Base-by-base conservation (phyloP, 2,888 invertebrate species). In the Meteorus colon region DNA sequence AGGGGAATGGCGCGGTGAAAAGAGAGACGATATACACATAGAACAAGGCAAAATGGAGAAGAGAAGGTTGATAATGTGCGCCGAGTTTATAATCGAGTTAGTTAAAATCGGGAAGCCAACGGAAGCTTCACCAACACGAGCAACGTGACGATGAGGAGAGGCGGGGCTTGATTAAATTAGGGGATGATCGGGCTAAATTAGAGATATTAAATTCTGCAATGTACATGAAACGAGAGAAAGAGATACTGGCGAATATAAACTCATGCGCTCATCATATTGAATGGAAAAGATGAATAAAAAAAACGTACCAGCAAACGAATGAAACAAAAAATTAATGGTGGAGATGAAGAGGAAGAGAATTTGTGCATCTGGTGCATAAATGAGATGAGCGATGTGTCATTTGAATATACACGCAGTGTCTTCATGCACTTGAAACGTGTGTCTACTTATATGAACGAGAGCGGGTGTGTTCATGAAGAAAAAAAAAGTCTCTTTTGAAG, bases 181-280 rank as follows among this genome's bases (percentile, higher is more conserved):
- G 82, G 86, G 82, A 88, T 88, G 82, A 88, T 88, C 87, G 85
- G 82, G 83, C 85, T 82, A 84, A 88, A 88, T 88, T 87, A 87
- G 85, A 88, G 87, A 86, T 86, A 88, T 88, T 88, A 88, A 88
- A 88, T 87, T 87, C 82, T 79, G 80, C n/a, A 16, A 34, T 29
- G 19, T 19, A 31, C 6, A n/a, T 59, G 55, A 16, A 27, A 14
- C n/a, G 14, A 34, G 37, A 37, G n/a, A 19, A 34, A 65, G 12
- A 37, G 19, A 65, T 2, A 1, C n/a, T 65, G n/a, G n/a, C 31
- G 16, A 4, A 62, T 62, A 55, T 55, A 24, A 48, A n/a, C 48
- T 48, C 48, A 48, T 48, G 48, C 48, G 48, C 48, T 48, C 48
- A 48, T 48, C 14, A 48, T 48, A 48, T 48, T 8, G n/a, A 55